phyloP scores from a whole-genome alignment of 2,797 vertebrate genomes.

The Pteronotus mesoamericanus region DNA sequence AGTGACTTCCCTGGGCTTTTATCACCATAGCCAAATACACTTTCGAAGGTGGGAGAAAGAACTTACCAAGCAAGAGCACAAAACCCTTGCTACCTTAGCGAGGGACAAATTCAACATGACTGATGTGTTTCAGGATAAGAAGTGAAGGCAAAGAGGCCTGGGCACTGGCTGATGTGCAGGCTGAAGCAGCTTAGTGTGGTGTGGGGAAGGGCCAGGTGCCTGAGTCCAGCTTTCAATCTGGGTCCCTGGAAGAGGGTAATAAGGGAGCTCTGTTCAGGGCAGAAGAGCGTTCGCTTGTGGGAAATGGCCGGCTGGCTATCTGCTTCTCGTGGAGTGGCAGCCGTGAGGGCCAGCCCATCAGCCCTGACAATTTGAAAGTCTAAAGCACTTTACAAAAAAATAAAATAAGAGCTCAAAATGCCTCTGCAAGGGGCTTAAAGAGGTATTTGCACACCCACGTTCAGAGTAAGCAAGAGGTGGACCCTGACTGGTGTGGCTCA shows the following conservation, averaged over 20 bases:
- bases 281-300: neutral
- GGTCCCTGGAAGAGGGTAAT: neutral
- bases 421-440: neutral
- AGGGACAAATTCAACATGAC: neutral
- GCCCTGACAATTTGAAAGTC: neutral
- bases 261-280: neutral
- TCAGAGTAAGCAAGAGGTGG: neutral
- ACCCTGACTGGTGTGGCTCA: neutral
- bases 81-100: neutral
- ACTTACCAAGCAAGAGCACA: neutral
- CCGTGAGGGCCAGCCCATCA: neutral
- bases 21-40: neutral
- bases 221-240: neutral
- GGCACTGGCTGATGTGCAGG: neutral
- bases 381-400: neutral
- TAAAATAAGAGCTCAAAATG: neutral
- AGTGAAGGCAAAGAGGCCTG: neutral
- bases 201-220: rapidly evolving
- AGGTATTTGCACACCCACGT: no score
- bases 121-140: neutral
- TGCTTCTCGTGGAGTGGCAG: neutral
- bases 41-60: conserved; percentile 7
- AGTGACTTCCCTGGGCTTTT: neutral
- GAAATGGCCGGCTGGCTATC: neutral
- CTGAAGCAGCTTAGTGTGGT: neutral